Evolutionary conservation across 1,140 invertebrate genomes (phyloP).

Genomic region (Drosophila lacteicornis): DNA sequence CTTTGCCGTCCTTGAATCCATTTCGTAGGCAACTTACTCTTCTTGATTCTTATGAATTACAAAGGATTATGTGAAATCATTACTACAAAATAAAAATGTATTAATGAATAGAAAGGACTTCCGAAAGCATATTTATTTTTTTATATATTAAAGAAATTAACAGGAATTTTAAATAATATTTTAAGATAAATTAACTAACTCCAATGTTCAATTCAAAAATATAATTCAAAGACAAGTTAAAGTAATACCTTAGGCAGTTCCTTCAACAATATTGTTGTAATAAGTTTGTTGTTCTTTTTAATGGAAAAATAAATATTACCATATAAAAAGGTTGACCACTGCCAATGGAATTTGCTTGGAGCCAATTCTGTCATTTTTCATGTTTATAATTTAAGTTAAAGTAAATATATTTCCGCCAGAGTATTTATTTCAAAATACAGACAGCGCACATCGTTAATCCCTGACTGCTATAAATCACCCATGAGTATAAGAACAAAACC

Average conservation of each 20-base stretch:
- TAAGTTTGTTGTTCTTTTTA: too few relatives aligned
- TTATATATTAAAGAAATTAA: too few relatives aligned
- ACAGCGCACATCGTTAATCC: constrained; percentile 26
- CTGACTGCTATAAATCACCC: constrained; percentile 44
- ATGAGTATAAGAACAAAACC: constrained; percentile 36
- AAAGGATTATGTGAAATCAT: not conserved
- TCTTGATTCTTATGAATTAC: not conserved
- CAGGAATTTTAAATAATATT: too few relatives aligned
- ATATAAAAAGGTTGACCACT: not conserved
- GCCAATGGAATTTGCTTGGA: too few relatives aligned
- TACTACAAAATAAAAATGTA: not conserved
- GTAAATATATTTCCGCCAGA: constrained; percentile 8
- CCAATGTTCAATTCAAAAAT: too few relatives aligned
- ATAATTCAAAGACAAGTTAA: too few relatives aligned
- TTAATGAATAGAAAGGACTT: not conserved
- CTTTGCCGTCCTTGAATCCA: not conserved
- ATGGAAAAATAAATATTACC: too few relatives aligned
- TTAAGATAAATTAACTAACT: too few relatives aligned
- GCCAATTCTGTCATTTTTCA: not conserved
- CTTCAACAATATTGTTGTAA: too few relatives aligned
- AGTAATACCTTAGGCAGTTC: too few relatives aligned
- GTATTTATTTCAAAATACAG: constrained; percentile 46
- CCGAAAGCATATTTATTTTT: too few relatives aligned
- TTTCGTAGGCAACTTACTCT: not conserved
- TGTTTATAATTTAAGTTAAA: not conserved